Percentiles rank a stretch among this genome's conserved stretches.
Evolutionary conservation across 2,888 invertebrate species (phyloP).

Genomic region (Yponomeuta evonymella): DNA sequence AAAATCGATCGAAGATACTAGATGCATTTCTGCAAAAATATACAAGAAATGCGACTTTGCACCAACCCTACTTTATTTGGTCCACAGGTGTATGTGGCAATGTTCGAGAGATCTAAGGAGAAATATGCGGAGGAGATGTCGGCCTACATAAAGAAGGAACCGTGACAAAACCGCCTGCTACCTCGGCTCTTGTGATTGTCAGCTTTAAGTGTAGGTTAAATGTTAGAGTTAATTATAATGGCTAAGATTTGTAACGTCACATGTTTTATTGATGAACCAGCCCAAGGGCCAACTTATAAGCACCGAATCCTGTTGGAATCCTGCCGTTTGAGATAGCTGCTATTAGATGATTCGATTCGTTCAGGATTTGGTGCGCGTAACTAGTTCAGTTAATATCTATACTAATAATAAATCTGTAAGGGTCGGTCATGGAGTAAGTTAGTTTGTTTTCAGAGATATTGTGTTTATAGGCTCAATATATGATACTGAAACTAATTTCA

Average conservation of each 20-base stretch:
- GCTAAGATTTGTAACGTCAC: conserved; percentile 15
- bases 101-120: conserved; percentile 83
- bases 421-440: too few species aligned
- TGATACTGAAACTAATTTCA: too few species aligned
- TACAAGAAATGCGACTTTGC: background rate
- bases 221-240: conserved; percentile 22
- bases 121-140: conserved; percentile 86
- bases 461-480: too few species aligned
- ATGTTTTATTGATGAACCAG: background rate
- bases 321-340: too few species aligned
- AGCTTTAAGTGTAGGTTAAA: conserved; percentile 59
- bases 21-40: too few species aligned
- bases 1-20: background rate
- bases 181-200: conserved; percentile 55
- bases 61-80: background rate
- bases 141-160: conserved; percentile 75
- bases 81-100: conserved; percentile 80
- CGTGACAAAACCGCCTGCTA: conserved; percentile 42
- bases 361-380: too few species aligned
- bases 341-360: too few species aligned
- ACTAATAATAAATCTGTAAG: too few species aligned
- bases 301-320: too few species aligned
- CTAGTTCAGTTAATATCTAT: too few species aligned
- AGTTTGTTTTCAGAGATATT: too few species aligned
- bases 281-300: too few species aligned